A percentile compares a stretch with the other conserved stretches of the same genome.
phyloP scores from a whole-genome alignment of 1,140 invertebrate genomes.

The Zaprionus davidi region DNA sequence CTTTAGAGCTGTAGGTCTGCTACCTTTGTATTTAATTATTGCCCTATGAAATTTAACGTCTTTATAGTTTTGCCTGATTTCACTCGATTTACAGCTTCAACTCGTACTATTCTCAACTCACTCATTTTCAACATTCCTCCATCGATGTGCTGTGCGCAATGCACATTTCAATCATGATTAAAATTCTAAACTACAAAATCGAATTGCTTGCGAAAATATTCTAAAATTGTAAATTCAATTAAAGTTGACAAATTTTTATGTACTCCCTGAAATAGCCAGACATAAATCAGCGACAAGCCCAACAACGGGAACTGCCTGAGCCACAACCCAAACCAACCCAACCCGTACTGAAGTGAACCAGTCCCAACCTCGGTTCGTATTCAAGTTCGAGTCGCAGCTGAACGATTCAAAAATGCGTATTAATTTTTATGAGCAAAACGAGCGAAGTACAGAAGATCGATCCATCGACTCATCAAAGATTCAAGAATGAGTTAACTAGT shows the following conservation, averaged over 20 bases:
- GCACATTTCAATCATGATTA: conserved; percentile 78
- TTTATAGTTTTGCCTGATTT: background rate
- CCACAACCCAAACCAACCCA: background rate
- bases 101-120: background rate
- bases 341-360: conserved; percentile 5
- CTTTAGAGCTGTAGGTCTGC: background rate
- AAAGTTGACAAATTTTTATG: conserved; percentile 82
- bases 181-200: conserved; percentile 69
- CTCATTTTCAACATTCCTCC: conserved; percentile 11
- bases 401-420: conserved; percentile 74
- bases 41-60: background rate
- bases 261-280: conserved; percentile 38
- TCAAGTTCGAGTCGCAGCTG: background rate
- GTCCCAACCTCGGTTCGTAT: background rate
- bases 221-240: conserved; percentile 76
- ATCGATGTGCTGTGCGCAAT: conserved; percentile 34
- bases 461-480: background rate
- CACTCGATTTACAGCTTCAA: background rate
- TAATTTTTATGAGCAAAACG: conserved; percentile 76
- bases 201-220: conserved; percentile 54
- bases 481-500: background rate
- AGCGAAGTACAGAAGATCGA: conserved; percentile 43
- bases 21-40: background rate
- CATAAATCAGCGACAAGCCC: conserved; percentile 59
- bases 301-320: background rate